Percentiles rank a stretch among this genome's conserved stretches.
Evolutionary conservation across 2,888 invertebrate genomes (phyloP).

Genomic region (Cryptus viduatorius): DNA sequence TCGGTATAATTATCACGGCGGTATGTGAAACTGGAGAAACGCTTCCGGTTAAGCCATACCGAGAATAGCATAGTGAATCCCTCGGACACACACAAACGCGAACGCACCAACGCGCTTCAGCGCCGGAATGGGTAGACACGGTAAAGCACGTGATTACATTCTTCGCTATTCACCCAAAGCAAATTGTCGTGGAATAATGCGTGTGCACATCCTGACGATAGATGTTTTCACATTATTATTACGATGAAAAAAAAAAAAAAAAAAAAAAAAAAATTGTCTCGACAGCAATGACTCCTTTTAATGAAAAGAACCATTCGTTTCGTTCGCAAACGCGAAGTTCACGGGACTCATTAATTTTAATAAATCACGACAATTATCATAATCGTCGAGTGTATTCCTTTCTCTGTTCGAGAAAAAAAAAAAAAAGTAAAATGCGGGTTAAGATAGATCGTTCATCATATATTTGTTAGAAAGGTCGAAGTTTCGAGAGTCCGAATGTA

Average conservation of each 20-base stretch:
- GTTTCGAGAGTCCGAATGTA: background rate
- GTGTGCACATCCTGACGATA: background rate
- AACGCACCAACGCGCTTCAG: background rate
- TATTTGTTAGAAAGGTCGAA: conserved; percentile 17
- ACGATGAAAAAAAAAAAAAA: conserved; percentile 8
- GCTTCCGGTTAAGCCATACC: conserved; percentile 79
- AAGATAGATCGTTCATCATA: background rate
- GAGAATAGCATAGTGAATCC: conserved; percentile 57
- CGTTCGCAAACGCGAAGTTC: conserved; percentile 1
- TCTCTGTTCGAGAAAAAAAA: background rate
- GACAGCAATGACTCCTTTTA: background rate
- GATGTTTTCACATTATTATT: background rate
- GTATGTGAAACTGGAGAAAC: conserved; percentile 83
- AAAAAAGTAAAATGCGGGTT: background rate
- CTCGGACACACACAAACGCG: conserved; percentile 34
- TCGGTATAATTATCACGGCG: conserved; percentile 81
- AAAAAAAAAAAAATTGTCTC: conserved; percentile 22
- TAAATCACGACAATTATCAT: conserved; percentile 25
- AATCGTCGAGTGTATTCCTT: conserved; percentile 1
- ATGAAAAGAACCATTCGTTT: conserved; percentile 2
- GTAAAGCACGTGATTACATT: conserved; percentile 36
- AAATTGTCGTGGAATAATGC: conserved; percentile 48
- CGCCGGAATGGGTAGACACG: background rate
- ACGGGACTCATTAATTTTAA: conserved; percentile 36
- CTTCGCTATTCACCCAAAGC: conserved; percentile 38